A percentile compares a stretch with the other conserved stretches of the same genome.
Evolutionary conservation across 2,113 vertebrate species (phyloP).

Genomic region (Ammodytes marinus): DNA sequence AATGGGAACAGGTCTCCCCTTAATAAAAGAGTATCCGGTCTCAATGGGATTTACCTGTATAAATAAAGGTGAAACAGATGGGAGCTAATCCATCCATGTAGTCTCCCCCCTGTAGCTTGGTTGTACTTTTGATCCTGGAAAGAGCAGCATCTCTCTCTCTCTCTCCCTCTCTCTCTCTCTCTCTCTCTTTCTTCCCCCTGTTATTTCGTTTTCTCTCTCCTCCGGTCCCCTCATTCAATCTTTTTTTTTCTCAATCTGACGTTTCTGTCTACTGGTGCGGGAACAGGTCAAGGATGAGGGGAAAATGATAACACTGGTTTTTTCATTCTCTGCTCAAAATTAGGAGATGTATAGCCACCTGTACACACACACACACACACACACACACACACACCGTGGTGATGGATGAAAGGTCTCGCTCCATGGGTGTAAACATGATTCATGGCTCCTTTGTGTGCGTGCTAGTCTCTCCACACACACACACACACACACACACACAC

Average conservation of each 20-base stretch:
- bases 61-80: no score
- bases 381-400: constrained; percentile 17
- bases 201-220: constrained; percentile 56
- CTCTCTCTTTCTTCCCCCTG: constrained; percentile 7
- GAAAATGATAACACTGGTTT: constrained; percentile 79
- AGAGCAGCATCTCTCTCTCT: constrained; percentile 3
- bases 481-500: constrained; percentile 1
- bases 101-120: constrained; percentile 19
- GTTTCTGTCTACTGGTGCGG: constrained; percentile 48
- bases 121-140: constrained; percentile 45
- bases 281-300: constrained; percentile 76
- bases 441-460: constrained; percentile 64
- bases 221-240: constrained; percentile 59
- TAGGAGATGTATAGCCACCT: constrained; percentile 47
- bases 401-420: constrained; percentile 73
- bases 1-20: no score
- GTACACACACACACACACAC: constrained; percentile 27
- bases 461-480: constrained; percentile 39
- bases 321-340: constrained; percentile 74
- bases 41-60: no score
- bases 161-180: not conserved
- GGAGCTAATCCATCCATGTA: not conserved
- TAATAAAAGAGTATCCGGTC: no score
- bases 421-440: constrained; percentile 76
- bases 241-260: constrained; percentile 53